A percentile compares a stretch with the other conserved stretches of the same genome.
Evolutionary conservation across 2,797 vertebrate species (phyloP).

Genomic region (Syngnathus rostellatus): DNA sequence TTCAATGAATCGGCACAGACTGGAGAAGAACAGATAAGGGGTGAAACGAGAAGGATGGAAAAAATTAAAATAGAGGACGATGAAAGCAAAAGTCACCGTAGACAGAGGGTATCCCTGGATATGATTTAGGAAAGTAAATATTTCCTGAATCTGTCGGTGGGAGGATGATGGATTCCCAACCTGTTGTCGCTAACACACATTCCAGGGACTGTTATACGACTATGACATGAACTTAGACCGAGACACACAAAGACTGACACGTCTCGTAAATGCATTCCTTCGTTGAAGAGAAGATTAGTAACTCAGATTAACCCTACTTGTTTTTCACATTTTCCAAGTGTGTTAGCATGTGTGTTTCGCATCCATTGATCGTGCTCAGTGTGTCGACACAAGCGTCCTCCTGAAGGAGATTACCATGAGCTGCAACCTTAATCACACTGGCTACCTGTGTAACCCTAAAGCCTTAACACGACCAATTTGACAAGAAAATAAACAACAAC

Average conservation of each 20-base stretch:
- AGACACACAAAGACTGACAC: slow-evolving; percentile 29
- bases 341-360: slow-evolving; percentile 7
- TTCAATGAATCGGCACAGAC: slow-evolving; percentile 23
- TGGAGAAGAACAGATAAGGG: not conserved
- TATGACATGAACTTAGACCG: slow-evolving; percentile 20
- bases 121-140: slow-evolving; percentile 73
- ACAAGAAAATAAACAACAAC: not conserved
- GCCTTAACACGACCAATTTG: not conserved
- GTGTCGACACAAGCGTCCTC: slow-evolving; percentile 11
- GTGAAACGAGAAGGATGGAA: not conserved
- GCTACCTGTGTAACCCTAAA: not conserved
- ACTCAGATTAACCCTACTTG: slow-evolving; percentile 42
- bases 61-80: not conserved
- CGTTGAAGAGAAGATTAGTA: slow-evolving; percentile 52
- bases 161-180: slow-evolving; percentile 60
- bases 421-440: not conserved
- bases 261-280: slow-evolving; percentile 53
- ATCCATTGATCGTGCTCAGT: slow-evolving; percentile 23
- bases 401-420: not conserved
- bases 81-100: slow-evolving; percentile 25
- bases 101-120: slow-evolving; percentile 53
- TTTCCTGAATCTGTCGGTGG: slow-evolving; percentile 69
- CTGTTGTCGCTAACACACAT: slow-evolving; percentile 56
- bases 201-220: slow-evolving; percentile 43
- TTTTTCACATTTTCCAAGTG: slow-evolving; percentile 29